Evolutionary conservation across 2,888 invertebrate species (phyloP), one percentile per base, ranked within the genome.

Genomic region (Fragum whitleyi): DNA sequence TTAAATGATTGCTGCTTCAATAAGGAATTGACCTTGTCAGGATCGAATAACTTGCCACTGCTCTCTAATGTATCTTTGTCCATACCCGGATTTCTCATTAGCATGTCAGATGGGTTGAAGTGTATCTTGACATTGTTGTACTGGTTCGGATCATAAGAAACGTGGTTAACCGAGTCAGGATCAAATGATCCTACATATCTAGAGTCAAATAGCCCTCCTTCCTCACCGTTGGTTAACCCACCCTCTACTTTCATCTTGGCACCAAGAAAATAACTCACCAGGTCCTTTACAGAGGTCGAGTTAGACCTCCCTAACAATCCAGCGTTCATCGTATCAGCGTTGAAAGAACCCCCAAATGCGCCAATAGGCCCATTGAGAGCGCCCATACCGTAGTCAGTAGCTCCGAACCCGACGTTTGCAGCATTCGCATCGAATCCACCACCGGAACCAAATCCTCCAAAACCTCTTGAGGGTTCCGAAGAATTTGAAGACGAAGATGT

Each of bases 141-240:
- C 39, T 65, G 32, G 61, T 79, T 77, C 1, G 87, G 86, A 59
- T 87, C 82, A 70, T 84, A 87, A 6, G 68, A 72, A 9, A 81
- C 86, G 16, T 76, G 75, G 47, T 87, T 88, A 6, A 88, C 87
- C 1, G 77, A 72, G 26, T 84, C 76, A 3, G 87, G 87, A 68
- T 86, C 72, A 53, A 88, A 88, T 1, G 57, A 65, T 1, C 74
- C 59, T 6, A 79, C 76, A 32, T 55, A 83, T 16, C 80, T 42
- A 21, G 80, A 77, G 19, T 55, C 57, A 47, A 75, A 74, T 14
- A 47, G 23, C 2, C 26, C 26, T 1, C 26, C n/a, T 23, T 14
- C 57, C 21, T 36, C 51, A 23, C 21, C 42, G n/a, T 71, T 26
- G 0, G 55, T 55, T 21, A n/a, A n/a, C 11, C 55, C 55, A 28